Percentiles rank a stretch among this genome's conserved stretches.
Evolutionary conservation across 2,888 invertebrate species (phyloP).

Genomic region (Entomobrya multifasciata): DNA sequence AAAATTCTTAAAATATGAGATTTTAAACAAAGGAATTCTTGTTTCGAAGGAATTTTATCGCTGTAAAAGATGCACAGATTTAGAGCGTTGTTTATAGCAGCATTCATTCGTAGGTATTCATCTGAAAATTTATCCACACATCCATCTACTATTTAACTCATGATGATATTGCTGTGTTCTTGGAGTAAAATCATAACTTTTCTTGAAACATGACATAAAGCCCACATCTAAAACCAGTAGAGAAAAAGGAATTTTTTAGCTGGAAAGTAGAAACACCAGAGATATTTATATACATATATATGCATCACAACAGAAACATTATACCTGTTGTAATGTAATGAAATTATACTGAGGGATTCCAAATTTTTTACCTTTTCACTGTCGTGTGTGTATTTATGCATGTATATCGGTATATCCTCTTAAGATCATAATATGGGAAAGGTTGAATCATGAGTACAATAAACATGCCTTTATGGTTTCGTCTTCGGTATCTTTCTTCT

Average conservation of each 20-base stretch:
- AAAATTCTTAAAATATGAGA: constrained; percentile 12
- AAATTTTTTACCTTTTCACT: constrained; percentile 15
- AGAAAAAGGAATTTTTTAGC: constrained; percentile 11
- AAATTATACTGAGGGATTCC: constrained; percentile 17
- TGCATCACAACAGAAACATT: neutral
- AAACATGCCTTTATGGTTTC: neutral
- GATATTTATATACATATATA: neutral
- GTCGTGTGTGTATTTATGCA: too few relatives aligned
- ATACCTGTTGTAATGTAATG: constrained; percentile 5
- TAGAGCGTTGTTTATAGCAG: constrained; percentile 2
- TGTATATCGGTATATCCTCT: too few relatives aligned
- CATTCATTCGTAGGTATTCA: neutral
- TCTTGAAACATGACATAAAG: neutral
- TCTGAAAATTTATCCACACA: neutral
- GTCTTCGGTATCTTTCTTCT: too few relatives aligned
- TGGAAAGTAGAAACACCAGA: constrained; percentile 2
- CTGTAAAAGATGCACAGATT: constrained; percentile 1
- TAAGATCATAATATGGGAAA: too few relatives aligned
- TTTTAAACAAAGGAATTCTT: constrained; percentile 21
- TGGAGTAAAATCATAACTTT: constrained; percentile 6
- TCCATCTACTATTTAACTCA: too few relatives aligned
- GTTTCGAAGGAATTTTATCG: constrained; percentile 11
- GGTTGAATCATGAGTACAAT: neutral
- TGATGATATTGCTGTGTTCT: neutral
- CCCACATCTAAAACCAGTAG: neutral